A percentile compares a stretch with the other conserved stretches of the same genome.
These are phyloP conservation scores for Sphenodon punctatus DNA, from an alignment of 2,797 vertebrate species.

Conservation along the genomic window DNA sequence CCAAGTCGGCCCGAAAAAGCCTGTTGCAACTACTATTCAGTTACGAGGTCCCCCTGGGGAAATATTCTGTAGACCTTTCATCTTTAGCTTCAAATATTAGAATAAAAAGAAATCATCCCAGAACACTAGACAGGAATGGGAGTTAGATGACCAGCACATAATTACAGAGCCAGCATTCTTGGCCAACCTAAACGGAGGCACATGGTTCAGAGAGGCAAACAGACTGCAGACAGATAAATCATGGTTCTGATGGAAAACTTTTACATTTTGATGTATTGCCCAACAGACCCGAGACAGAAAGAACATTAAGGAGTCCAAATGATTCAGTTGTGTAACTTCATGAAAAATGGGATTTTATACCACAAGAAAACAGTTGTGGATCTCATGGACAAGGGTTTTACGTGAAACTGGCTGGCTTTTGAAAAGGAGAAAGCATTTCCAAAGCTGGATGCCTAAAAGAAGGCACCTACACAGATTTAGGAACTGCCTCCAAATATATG, in stretches of 20 bases:
- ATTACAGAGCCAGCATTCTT: too few relatives aligned
- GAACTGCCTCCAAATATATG: neutral
- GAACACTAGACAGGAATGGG: neutral
- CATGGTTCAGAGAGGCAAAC: neutral
- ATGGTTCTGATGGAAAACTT: neutral
- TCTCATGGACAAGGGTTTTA: neutral
- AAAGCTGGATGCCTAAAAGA: neutral
- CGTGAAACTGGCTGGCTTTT: neutral
- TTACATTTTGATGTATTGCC: neutral
- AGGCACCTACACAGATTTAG: neutral
- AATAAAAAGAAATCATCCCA: too few relatives aligned
- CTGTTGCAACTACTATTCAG: neutral
- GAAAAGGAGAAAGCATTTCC: neutral
- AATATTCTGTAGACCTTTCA: neutral
- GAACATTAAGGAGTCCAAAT: too few relatives aligned
- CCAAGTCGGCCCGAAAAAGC: neutral
- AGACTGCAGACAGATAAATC: neutral
- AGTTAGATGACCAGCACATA: neutral
- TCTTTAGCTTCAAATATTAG: neutral
- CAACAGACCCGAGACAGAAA: too few relatives aligned
- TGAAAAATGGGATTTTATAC: neutral
- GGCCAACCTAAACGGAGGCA: too few relatives aligned
- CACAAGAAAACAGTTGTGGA: neutral
- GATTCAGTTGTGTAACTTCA: neutral
- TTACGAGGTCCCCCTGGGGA: neutral